phyloP scores from a whole-genome alignment of 2,797 vertebrate genomes.

The Anguilla obscura region DNA sequence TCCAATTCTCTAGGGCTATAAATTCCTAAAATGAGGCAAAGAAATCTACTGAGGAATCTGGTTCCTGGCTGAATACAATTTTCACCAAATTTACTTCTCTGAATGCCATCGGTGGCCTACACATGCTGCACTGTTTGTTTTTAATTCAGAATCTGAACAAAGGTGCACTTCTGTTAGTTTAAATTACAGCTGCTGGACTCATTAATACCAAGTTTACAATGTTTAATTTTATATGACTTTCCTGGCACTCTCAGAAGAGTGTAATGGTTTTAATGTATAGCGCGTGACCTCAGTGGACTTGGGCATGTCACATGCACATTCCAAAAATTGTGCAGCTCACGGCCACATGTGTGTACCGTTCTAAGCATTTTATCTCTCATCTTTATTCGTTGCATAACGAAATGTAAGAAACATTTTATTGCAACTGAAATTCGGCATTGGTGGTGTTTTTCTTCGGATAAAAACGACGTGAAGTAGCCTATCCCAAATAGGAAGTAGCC shows the following conservation, averaged over 20 bases:
- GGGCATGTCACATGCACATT: not conserved
- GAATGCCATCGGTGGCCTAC: not conserved
- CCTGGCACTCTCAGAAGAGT: not conserved
- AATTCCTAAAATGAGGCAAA: conserved; percentile 5
- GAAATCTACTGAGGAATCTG: not conserved
- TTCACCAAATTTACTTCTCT: not conserved
- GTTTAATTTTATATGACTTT: not conserved
- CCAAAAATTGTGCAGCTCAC: not conserved
- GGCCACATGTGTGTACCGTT: not conserved
- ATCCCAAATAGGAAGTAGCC: not conserved
- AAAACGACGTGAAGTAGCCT: not conserved
- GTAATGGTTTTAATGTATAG: not conserved
- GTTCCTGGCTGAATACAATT: not conserved
- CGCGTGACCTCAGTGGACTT: not conserved
- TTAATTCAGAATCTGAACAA: not conserved
- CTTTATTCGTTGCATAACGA: not conserved
- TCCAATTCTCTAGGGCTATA: not conserved
- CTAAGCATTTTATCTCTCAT: not conserved
- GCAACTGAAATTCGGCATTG: not conserved
- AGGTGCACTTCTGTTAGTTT: not conserved
- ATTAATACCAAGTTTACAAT: not conserved
- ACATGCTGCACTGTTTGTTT: not conserved
- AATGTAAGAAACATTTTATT: not conserved
- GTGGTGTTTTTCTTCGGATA: not conserved
- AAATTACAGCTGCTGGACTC: not conserved